Evolutionary conservation across 2,797 vertebrate species (phyloP).

Genomic region (Coreius guichenoti): DNA sequence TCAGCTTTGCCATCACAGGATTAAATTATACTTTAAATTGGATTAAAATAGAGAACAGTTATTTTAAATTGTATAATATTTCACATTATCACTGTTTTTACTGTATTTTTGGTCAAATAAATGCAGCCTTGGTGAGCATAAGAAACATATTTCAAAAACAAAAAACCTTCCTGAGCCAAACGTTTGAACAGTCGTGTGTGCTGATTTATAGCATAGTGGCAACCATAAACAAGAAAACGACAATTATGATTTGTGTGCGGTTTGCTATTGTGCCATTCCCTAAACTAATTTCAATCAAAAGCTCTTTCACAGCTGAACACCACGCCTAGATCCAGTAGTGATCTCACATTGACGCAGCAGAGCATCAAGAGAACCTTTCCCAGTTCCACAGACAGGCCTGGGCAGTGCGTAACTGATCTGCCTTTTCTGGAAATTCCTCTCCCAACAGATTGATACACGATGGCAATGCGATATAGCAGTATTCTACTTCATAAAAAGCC

Average conservation of each 20-base stretch:
- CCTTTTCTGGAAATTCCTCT: constrained; percentile 47
- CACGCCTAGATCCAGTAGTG: constrained; percentile 41
- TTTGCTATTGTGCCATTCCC: constrained; percentile 20
- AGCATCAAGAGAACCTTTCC: constrained; percentile 20
- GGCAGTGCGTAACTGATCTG: constrained; percentile 39
- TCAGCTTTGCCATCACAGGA: neutral
- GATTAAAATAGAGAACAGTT: neutral
- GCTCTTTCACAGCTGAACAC: constrained; percentile 13
- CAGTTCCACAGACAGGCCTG: constrained; percentile 48
- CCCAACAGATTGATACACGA: constrained; percentile 49
- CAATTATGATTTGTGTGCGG: neutral
- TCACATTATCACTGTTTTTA: neutral
- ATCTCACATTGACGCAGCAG: constrained; percentile 37
- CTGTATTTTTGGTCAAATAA: neutral
- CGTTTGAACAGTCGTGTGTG: neutral
- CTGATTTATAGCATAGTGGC: neutral
- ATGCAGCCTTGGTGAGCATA: neutral
- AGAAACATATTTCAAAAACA: neutral
- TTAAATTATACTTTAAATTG: neutral
- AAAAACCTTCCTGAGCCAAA: neutral
- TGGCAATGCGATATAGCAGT: constrained; percentile 32
- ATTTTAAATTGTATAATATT: neutral
- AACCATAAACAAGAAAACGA: constrained; percentile 10
- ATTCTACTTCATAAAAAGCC: constrained; percentile 10
- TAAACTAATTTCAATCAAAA: constrained; percentile 22